Percentiles rank a stretch among this genome's conserved stretches.
These are phyloP conservation scores for Leptodactylus fallax DNA, from an alignment of 2,797 vertebrate species.

Conservation along the genomic window DNA sequence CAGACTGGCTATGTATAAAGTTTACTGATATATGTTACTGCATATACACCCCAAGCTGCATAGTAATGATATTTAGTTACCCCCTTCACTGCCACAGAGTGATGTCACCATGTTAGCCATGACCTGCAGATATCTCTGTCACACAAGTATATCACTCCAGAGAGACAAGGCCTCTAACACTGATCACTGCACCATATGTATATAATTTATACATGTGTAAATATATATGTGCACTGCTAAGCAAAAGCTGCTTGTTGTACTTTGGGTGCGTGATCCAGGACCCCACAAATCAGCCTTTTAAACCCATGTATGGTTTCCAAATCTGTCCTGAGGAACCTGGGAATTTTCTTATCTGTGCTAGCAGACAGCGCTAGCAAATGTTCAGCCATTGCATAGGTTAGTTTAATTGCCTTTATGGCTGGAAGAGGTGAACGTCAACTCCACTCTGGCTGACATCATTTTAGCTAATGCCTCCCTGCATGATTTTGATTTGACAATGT, in stretches of 20 bases:
- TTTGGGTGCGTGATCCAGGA: slow-evolving; percentile 16
- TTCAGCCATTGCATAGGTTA: slow-evolving; percentile 29
- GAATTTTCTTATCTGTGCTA: background rate
- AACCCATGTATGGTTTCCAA: slow-evolving; percentile 8
- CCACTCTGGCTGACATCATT: slow-evolving; percentile 7
- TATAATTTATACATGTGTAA: slow-evolving; percentile 19
- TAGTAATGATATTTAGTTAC: background rate
- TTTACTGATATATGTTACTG: background rate
- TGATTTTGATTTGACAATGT: slow-evolving; percentile 50
- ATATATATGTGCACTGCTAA: slow-evolving; percentile 10
- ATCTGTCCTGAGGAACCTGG: background rate
- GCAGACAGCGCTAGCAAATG: background rate
- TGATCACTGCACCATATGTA: slow-evolving; percentile 14
- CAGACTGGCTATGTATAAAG: background rate
- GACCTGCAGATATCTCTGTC: slow-evolving; percentile 9
- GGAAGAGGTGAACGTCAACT: slow-evolving; percentile 1
- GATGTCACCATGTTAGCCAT: slow-evolving; percentile 7
- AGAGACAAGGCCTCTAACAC: background rate
- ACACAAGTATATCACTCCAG: background rate
- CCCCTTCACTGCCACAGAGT: slow-evolving; percentile 52
- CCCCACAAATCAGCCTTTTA: slow-evolving; percentile 12
- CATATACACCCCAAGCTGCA: background rate
- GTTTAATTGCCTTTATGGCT: background rate
- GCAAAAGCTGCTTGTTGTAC: slow-evolving; percentile 16
- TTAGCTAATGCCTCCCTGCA: slow-evolving; percentile 34